These are phyloP conservation scores for Papilio aristodemus DNA, from an alignment of 1,140 invertebrate genomes.

Conservation along the genomic window DNA sequence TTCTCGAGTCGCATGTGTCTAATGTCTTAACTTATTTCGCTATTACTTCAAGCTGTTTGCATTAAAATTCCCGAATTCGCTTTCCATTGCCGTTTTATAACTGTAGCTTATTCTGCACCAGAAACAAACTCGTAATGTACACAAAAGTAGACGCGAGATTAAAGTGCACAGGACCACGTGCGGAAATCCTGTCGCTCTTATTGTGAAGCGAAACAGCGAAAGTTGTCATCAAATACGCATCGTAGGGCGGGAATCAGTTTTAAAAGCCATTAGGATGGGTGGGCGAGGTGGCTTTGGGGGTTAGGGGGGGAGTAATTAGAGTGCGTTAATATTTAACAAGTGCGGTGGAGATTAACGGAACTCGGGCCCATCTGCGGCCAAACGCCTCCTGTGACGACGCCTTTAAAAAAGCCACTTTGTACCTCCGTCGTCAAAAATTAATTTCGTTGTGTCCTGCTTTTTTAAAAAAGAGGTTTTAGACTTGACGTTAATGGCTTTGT, in stretches of 20 bases:
- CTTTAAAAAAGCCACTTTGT: conserved; percentile 71
- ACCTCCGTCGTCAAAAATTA: conserved; percentile 70
- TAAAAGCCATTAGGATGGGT: conserved; percentile 76
- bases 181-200: conserved; percentile 43
- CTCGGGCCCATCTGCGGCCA: conserved; percentile 60
- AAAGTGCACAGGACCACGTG: conserved; percentile 55
- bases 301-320: conserved; percentile 72
- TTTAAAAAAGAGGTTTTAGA: conserved; percentile 55
- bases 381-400: conserved; percentile 56
- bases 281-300: conserved; percentile 56
- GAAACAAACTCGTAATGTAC: conserved; percentile 32
- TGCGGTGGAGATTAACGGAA: conserved; percentile 74
- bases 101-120: not conserved
- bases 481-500: conserved; percentile 60
- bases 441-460: conserved; percentile 57
- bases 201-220: conserved; percentile 55
- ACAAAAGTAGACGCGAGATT: conserved; percentile 42
- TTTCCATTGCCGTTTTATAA: conserved; percentile 29
- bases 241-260: conserved; percentile 78
- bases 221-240: conserved; percentile 80
- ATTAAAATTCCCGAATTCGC: conserved; percentile 37
- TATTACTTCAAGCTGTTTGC: conserved; percentile 39
- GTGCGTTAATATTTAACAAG: conserved; percentile 80
- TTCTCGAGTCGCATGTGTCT: conserved; percentile 48
- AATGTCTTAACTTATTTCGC: conserved; percentile 43